Evolutionary conservation across 2,888 invertebrate genomes (phyloP).

Genomic region (Mythimna albipuncta): DNA sequence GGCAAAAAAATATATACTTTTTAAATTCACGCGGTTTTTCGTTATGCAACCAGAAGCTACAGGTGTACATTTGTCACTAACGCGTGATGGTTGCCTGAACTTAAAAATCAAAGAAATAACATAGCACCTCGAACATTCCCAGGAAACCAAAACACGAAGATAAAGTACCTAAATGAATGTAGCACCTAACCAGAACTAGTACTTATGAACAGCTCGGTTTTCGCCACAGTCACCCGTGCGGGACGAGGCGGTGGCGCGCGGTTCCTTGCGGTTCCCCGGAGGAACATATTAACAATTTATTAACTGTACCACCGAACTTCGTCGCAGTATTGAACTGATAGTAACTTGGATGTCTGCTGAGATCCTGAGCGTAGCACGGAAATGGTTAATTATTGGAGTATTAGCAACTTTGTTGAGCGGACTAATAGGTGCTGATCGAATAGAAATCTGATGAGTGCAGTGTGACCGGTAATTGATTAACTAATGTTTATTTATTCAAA

Average conservation of each 20-base stretch:
- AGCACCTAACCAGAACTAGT: conserved; percentile 21
- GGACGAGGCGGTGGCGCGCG: not conserved
- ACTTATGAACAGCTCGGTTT: conserved; percentile 14
- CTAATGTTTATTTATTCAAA: too few relatives aligned
- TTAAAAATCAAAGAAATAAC: not conserved
- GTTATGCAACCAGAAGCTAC: too few relatives aligned
- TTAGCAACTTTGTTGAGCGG: conserved; percentile 33
- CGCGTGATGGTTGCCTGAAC: not conserved
- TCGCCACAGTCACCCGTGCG: conserved; percentile 21
- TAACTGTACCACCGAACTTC: conserved; percentile 48
- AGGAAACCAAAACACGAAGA: conserved; percentile 15
- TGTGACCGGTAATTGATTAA: not conserved
- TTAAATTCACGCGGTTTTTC: too few relatives aligned
- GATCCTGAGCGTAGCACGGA: conserved; percentile 24
- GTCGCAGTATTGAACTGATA: conserved; percentile 53
- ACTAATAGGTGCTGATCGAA: conserved; percentile 31
- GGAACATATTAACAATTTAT: conserved; percentile 57
- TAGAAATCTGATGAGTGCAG: not conserved
- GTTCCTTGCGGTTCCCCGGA: conserved; percentile 21
- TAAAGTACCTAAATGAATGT: conserved; percentile 16
- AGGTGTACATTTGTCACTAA: too few relatives aligned
- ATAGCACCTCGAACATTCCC: conserved; percentile 4
- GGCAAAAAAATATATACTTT: too few relatives aligned
- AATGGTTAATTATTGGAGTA: conserved; percentile 48
- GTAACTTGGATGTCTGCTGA: conserved; percentile 49